phyloP scores from a whole-genome alignment of 2,797 vertebrate genomes.

The Taenioides sp. region DNA sequence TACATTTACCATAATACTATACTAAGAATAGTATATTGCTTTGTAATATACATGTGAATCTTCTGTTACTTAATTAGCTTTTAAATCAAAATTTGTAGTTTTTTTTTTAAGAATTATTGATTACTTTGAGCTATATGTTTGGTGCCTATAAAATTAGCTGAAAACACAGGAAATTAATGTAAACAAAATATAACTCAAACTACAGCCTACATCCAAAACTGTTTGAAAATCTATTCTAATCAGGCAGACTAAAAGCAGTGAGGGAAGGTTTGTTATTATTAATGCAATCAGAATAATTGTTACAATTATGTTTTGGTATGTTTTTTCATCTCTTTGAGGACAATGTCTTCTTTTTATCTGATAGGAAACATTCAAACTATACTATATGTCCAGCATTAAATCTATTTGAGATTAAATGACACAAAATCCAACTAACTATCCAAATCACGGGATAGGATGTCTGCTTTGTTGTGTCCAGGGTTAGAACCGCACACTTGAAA shows the following conservation, averaged over 20 bases:
- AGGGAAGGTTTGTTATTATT: neutral
- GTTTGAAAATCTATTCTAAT: neutral
- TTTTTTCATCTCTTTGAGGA: no score
- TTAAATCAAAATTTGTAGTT: neutral
- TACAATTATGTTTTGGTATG: no score
- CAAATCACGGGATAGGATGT: neutral
- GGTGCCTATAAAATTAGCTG: neutral
- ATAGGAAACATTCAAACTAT: neutral
- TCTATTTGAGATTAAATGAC: neutral
- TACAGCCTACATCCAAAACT: neutral
- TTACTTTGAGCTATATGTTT: neutral
- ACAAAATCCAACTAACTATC: neutral
- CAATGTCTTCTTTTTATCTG: neutral
- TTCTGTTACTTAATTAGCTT: neutral
- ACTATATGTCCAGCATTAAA: neutral
- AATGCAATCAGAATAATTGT: neutral
- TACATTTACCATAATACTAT: neutral
- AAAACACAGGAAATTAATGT: neutral
- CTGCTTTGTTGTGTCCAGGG: conserved; percentile 21
- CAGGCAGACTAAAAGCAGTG: neutral
- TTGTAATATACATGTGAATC: neutral
- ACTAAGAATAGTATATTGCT: no score
- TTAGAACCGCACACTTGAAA: conserved; percentile 44
- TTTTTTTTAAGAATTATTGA: neutral
- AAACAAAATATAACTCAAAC: neutral